Percentiles rank a stretch among this genome's conserved stretches.
These are phyloP conservation scores for Melikaiella ostensackeni DNA, from an alignment of 2,888 invertebrate genomes.

Conservation along the genomic window DNA sequence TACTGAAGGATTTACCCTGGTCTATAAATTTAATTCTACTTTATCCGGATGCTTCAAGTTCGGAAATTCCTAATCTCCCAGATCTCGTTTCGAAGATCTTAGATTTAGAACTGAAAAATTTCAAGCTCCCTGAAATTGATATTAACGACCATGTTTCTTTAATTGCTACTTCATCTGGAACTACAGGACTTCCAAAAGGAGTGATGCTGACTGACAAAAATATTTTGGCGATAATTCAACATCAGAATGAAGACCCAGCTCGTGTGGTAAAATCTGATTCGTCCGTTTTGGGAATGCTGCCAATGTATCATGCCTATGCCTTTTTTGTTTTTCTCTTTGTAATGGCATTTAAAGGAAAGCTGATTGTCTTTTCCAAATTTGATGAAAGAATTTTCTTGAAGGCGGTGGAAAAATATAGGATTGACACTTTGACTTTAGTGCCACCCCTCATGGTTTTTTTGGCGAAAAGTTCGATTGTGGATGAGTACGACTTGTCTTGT, in stretches of 20 bases:
- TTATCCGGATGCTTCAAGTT: conserved; percentile 41
- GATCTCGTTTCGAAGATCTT: conserved; percentile 53
- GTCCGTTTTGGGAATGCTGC: conserved; percentile 82
- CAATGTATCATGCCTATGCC: conserved; percentile 92
- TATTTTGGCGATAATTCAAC: conserved; percentile 61
- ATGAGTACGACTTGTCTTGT: conserved; percentile 86
- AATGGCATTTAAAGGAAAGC: conserved; percentile 80
- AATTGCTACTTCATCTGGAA: conserved; percentile 82
- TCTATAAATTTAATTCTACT: conserved; percentile 58
- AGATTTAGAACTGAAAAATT: conserved; percentile 53
- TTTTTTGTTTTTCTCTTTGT: conserved; percentile 83
- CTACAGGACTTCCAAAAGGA: conserved; percentile 81
- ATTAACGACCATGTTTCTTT: conserved; percentile 75
- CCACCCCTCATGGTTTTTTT: conserved; percentile 92
- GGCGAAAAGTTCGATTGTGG: conserved; percentile 88
- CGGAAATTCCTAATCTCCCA: conserved; percentile 66
- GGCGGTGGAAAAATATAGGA: conserved; percentile 84
- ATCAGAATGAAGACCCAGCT: conserved; percentile 66
- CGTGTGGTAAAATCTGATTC: conserved; percentile 82
- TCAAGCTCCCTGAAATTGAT: conserved; percentile 79
- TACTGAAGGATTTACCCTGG: conserved; percentile 66
- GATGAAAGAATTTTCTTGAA: conserved; percentile 85
- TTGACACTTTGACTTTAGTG: conserved; percentile 81
- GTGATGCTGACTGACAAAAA: conserved; percentile 79
- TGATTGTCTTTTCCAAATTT: conserved; percentile 83